Evolutionary conservation across 1,140 invertebrate genomes (phyloP).

Genomic region (Cylas formicarius): DNA sequence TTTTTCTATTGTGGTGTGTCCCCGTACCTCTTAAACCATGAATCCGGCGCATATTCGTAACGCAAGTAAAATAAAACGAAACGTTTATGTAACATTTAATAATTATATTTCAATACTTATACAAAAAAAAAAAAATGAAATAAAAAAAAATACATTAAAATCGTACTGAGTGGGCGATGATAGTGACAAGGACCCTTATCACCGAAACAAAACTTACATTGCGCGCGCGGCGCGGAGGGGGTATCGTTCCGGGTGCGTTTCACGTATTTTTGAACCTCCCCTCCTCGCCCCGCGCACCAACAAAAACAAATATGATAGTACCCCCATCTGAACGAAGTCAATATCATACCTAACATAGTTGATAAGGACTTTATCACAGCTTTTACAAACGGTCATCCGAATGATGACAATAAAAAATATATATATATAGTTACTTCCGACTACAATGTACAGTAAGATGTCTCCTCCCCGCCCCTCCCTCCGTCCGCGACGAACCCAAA

Average conservation of each 20-base stretch:
- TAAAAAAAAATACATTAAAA: constrained; percentile 26
- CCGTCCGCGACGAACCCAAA: no score
- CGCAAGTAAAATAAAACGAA: background rate
- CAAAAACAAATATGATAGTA: constrained; percentile 42
- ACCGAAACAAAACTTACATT: constrained; percentile 31
- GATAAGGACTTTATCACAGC: constrained; percentile 47
- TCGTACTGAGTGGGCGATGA: constrained; percentile 22
- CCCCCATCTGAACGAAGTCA: constrained; percentile 46
- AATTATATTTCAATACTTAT: constrained; percentile 11
- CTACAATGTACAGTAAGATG: no score
- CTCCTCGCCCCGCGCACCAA: constrained; percentile 8
- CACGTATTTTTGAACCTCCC: constrained; percentile 16
- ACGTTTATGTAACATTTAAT: background rate
- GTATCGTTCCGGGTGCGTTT: constrained; percentile 15
- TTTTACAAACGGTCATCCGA: constrained; percentile 37
- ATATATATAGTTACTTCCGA: no score
- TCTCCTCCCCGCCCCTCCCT: no score
- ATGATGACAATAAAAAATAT: constrained; percentile 27
- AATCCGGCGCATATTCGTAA: no score
- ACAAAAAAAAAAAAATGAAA: constrained; percentile 31
- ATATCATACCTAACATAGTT: constrained; percentile 42
- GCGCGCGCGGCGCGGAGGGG: no score
- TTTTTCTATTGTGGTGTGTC: no score
- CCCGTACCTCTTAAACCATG: no score
- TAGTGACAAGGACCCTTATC: constrained; percentile 43